Percentiles rank a stretch among this genome's conserved stretches.
Evolutionary conservation across 2,888 invertebrate species (phyloP).

Genomic region (Tetragonula carbonaria): DNA sequence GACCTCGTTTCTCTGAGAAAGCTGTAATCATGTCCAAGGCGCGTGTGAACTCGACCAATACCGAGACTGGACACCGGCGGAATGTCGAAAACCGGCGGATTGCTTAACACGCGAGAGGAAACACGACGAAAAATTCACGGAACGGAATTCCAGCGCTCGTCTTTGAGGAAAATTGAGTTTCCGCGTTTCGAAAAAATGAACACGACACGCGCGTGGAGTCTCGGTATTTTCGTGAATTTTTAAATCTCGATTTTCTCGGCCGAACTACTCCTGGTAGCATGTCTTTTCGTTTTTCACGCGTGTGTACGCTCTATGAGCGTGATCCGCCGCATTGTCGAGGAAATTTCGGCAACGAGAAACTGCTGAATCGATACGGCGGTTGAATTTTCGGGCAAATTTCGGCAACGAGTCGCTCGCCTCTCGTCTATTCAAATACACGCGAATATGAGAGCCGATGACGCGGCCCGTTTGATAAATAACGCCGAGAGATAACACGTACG

Average conservation of each 20-base stretch:
- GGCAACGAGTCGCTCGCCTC: neutral
- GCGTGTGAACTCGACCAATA: neutral
- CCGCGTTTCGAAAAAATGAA: neutral
- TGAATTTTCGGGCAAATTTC: neutral
- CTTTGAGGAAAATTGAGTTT: neutral
- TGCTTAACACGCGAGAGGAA: neutral
- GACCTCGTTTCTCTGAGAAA: neutral
- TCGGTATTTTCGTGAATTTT: neutral
- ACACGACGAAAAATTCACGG: neutral
- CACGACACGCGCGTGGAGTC: neutral
- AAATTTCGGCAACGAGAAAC: neutral
- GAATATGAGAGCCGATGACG: conserved; percentile 12
- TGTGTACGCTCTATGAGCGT: neutral
- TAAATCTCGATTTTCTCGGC: neutral
- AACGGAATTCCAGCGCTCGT: too few species aligned
- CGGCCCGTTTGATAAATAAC: conserved; percentile 32
- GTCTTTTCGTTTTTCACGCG: neutral
- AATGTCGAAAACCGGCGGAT: neutral
- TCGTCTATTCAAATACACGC: neutral
- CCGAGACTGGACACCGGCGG: neutral
- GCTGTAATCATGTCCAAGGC: neutral
- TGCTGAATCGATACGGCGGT: too few species aligned
- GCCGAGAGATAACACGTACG: neutral
- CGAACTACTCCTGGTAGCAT: too few species aligned
- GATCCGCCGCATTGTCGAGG: neutral